Evolutionary conservation across 2,797 vertebrate genomes (phyloP).

Genomic region (Bucorvus abyssinicus): DNA sequence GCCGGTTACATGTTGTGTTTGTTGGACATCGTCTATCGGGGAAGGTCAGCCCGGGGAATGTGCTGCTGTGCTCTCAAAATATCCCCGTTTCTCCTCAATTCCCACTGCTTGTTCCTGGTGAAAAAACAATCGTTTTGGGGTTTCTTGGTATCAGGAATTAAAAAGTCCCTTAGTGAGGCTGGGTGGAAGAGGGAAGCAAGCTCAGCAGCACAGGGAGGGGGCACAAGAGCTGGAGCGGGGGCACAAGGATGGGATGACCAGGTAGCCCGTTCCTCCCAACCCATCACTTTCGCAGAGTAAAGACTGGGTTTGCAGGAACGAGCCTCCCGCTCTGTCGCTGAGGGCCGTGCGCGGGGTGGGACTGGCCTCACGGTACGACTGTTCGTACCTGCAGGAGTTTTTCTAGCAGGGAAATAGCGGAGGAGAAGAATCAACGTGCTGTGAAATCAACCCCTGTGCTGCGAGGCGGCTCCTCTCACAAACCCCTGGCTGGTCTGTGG

Average conservation of each 20-base stretch:
- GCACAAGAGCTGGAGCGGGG: neutral
- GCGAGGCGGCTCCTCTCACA: fast-evolving
- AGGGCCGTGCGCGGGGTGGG: neutral
- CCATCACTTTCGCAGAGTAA: neutral
- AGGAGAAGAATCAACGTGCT: neutral
- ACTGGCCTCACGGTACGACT: neutral
- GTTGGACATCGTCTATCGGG: neutral
- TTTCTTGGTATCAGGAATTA: neutral
- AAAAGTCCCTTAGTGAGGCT: neutral
- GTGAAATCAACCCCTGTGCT: neutral
- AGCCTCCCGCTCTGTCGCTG: neutral
- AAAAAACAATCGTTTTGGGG: neutral
- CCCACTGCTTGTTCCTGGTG: neutral
- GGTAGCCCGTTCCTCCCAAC: neutral
- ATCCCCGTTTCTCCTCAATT: neutral
- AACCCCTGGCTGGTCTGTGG: neutral
- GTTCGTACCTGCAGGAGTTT: fast-evolving
- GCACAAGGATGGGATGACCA: neutral
- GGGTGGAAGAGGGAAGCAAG: neutral
- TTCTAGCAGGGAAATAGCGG: neutral
- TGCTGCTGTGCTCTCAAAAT: neutral
- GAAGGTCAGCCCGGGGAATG: neutral
- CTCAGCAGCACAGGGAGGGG: neutral
- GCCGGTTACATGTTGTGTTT: fast-evolving
- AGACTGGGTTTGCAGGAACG: neutral